A percentile compares a stretch with the other conserved stretches of the same genome.
These are phyloP conservation scores for Bubo scandiacus DNA, from an alignment of 2,113 vertebrate genomes.

Conservation along the genomic window DNA sequence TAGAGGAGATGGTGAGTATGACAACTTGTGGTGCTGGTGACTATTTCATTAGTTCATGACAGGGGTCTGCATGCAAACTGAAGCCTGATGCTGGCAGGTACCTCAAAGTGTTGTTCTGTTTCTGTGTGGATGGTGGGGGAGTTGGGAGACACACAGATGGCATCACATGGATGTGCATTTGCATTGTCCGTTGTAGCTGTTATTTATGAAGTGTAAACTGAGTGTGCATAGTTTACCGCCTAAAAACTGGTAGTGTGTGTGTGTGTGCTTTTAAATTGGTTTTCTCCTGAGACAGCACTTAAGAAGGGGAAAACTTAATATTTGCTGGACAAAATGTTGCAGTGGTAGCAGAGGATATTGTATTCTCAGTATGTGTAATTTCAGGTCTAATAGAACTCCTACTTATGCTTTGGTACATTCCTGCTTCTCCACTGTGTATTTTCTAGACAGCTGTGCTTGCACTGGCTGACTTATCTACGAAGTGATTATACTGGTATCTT, in stretches of 20 bases:
- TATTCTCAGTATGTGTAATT: not conserved
- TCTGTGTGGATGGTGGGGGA: not conserved
- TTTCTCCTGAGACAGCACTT: not conserved
- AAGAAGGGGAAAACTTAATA: not conserved
- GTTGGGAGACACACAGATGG: not conserved
- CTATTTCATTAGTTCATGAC: not conserved
- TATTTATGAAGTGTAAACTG: not conserved
- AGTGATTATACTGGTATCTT: not conserved
- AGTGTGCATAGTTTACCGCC: accelerated
- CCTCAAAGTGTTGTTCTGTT: too few species aligned
- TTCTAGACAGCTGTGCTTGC: not conserved
- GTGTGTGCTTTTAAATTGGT: not conserved
- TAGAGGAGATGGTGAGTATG: not conserved
- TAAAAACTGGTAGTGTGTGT: not conserved
- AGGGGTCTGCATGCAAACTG: not conserved
- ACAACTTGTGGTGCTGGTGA: not conserved
- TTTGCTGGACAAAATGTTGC: not conserved
- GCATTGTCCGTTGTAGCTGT: not conserved
- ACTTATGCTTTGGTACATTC: not conserved
- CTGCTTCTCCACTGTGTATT: not conserved
- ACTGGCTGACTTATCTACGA: not conserved
- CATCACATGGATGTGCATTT: not conserved
- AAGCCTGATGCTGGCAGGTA: not conserved
- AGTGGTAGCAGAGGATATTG: not conserved
- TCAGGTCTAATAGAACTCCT: not conserved